Conservation (phyloP, 1,140 invertebrate genomes). For the Pachyrhynchus sulphureomaculatus region DNA sequence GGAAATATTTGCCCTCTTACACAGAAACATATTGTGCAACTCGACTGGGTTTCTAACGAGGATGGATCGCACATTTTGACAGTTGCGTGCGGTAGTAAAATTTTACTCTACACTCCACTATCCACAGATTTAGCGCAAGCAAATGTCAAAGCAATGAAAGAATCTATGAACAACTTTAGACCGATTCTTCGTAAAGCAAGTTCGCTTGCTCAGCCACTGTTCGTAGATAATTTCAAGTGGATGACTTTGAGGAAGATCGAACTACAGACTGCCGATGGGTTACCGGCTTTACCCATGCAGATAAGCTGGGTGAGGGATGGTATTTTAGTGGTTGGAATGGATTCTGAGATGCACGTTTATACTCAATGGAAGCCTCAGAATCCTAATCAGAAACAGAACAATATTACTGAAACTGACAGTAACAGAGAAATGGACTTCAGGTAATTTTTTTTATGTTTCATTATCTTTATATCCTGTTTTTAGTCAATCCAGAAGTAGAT, state of each 20-base stretch:
- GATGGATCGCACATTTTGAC: conserved; percentile 98
- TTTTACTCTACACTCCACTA: conserved; percentile 80
- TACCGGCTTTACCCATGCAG: conserved; percentile 96
- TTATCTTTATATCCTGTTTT: too few relatives aligned
- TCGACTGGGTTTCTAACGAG: conserved; percentile 99
- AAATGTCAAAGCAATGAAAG: conserved; percentile 73
- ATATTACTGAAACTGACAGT: conserved; percentile 32
- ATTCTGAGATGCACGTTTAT: conserved; percentile 99
- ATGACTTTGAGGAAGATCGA: conserved; percentile 93
- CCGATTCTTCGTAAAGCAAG: conserved; percentile 85
- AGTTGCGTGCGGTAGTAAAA: conserved; percentile 92
- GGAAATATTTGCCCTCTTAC: conserved; percentile 86
- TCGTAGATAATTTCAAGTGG: conserved; percentile 76
- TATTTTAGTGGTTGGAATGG: conserved; percentile 97
- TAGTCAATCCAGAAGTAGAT: too few relatives aligned
- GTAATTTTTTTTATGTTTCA: not conserved
- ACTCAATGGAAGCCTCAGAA: conserved; percentile 91
- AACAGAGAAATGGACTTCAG: conserved; percentile 66
- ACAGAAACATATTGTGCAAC: conserved; percentile 85
- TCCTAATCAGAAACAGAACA: conserved; percentile 40
- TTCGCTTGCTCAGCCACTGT: conserved; percentile 79
- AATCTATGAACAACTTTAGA: conserved; percentile 60
- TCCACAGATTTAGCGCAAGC: conserved; percentile 89
- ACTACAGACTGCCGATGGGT: conserved; percentile 89
- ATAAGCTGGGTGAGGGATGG: conserved; percentile 98